Evolutionary conservation across 2,797 vertebrate species (phyloP).

Genomic region (Orientallactaga sibirica): DNA sequence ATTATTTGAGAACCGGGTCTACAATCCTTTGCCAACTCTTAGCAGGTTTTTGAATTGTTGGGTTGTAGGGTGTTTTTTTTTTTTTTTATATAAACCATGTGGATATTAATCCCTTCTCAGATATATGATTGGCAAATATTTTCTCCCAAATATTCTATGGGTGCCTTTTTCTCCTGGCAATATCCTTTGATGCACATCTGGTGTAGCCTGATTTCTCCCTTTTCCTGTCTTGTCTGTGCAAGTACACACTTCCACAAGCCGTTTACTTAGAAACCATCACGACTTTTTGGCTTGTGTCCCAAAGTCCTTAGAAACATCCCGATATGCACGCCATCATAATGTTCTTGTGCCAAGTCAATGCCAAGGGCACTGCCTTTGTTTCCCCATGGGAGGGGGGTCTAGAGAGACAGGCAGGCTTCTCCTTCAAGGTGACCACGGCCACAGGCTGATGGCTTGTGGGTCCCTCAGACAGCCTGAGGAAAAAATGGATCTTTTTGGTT

Average conservation of each 20-base stretch:
- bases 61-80: no score
- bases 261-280: neutral
- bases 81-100: no score
- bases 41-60: no score
- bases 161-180: neutral
- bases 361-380: neutral
- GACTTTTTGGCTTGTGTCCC: neutral
- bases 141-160: no score
- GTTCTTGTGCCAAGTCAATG: neutral
- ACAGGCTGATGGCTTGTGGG: neutral
- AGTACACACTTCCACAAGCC: neutral
- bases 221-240: neutral
- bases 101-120: no score
- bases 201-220: neutral
- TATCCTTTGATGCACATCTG: neutral
- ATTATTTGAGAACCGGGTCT: no score
- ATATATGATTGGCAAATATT: no score
- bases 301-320: neutral
- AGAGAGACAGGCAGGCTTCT: neutral
- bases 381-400: neutral
- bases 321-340: fast-evolving
- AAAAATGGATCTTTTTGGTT: neutral
- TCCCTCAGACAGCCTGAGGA: neutral
- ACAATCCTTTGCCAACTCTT: no score
- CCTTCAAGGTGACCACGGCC: no score